These are phyloP conservation scores for Cryptotermes secundus DNA, from an alignment of 1,140 invertebrate genomes.

Conservation along the genomic window DNA sequence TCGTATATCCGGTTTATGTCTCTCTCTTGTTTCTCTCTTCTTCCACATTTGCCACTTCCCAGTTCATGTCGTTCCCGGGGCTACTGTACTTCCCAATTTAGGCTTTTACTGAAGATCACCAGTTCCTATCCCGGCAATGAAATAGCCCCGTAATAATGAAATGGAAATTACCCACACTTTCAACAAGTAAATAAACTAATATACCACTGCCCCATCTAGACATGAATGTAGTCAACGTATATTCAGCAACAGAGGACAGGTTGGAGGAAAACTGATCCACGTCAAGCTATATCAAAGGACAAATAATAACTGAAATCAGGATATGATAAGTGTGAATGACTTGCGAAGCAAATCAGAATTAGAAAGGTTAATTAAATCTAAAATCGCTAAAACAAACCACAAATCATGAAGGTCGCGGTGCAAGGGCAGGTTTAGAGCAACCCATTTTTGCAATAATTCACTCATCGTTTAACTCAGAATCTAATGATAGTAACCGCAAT, in stretches of 20 bases:
- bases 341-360: no score
- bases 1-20: no score
- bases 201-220: neutral
- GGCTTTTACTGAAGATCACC: neutral
- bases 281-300: neutral
- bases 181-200: conserved; percentile 18
- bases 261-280: neutral
- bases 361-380: no score
- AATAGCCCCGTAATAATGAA: neutral
- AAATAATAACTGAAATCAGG: no score
- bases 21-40: no score
- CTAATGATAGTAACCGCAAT: no score
- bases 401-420: no score
- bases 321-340: no score
- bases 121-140: conserved; percentile 3
- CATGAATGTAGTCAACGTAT: neutral
- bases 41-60: neutral
- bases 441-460: no score
- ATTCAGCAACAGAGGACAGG: neutral
- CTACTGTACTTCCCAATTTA: neutral
- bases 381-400: no score
- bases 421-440: no score
- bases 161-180: conserved; percentile 6
- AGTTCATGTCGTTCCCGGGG: neutral
- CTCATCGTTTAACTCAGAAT: no score